Percentiles rank a stretch among this genome's conserved stretches.
These are phyloP conservation scores for Tetrao urogallus DNA, from an alignment of 2,113 vertebrate genomes.

Conservation along the genomic window DNA sequence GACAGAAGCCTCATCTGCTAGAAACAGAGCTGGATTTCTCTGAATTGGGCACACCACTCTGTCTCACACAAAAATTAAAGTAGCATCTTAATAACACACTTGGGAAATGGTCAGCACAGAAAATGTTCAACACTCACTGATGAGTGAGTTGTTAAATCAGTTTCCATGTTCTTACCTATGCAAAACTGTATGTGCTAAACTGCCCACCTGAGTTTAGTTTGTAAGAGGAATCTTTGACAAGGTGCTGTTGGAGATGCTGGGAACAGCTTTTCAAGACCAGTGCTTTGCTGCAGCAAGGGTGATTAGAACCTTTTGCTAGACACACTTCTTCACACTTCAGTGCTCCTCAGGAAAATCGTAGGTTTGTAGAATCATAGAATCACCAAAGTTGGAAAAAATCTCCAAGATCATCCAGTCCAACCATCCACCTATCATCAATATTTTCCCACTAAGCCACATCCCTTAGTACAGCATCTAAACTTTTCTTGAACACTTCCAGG, in stretches of 20 bases:
- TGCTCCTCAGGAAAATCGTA: neutral
- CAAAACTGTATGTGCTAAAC: neutral
- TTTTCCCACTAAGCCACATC: too few species aligned
- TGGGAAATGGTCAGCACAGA: neutral
- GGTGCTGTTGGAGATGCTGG: neutral
- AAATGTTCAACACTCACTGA: neutral
- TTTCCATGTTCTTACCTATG: neutral
- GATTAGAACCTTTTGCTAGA: neutral
- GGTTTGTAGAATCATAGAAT: too few species aligned
- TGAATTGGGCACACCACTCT: neutral
- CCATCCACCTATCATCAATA: too few species aligned
- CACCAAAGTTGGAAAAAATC: too few species aligned
- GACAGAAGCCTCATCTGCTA: neutral
- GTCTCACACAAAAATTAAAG: neutral
- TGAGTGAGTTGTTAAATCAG: rapidly evolving
- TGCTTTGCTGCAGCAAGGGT: neutral
- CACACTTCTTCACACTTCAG: neutral
- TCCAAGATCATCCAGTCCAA: too few species aligned
- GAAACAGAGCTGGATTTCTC: neutral
- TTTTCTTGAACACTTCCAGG: too few species aligned
- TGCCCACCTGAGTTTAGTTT: neutral
- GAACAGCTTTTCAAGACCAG: neutral
- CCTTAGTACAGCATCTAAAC: too few species aligned
- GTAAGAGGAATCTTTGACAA: neutral
- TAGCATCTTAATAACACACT: neutral